phyloP scores from a whole-genome alignment of 2,888 invertebrate genomes.

The Toxonevra muliebris region DNA sequence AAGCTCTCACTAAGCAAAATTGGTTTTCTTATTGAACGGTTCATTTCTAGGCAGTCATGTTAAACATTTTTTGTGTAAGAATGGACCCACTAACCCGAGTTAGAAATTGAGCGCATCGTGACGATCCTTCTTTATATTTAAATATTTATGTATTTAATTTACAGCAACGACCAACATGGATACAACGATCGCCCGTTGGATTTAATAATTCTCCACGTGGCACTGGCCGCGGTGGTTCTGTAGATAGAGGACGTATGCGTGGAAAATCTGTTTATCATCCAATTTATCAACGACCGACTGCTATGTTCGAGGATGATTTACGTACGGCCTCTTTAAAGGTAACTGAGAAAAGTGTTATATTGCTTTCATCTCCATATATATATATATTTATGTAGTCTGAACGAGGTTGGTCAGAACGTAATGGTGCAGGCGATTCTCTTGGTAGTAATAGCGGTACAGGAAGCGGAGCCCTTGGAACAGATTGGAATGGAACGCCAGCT shows the following conservation, averaged over 20 bases:
- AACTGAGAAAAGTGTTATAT: conserved; percentile 1
- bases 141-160: conserved; percentile 11
- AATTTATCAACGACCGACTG: conserved; percentile 57
- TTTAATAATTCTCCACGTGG: conserved; percentile 58
- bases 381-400: conserved; percentile 47
- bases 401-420: conserved; percentile 61
- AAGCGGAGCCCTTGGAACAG: conserved; percentile 33
- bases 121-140: no score
- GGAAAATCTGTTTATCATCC: conserved; percentile 60
- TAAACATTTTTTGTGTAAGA: no score
- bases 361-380: not conserved
- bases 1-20: no score
- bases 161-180: conserved; percentile 64
- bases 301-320: conserved; percentile 59
- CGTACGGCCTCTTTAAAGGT: conserved; percentile 49
- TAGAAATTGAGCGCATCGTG: no score
- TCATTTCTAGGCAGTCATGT: no score
- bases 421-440: conserved; percentile 52
- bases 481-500: conserved; percentile 60
- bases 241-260: conserved; percentile 65
- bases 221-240: conserved; percentile 67
- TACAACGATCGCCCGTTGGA: conserved; percentile 62
- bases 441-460: conserved; percentile 24
- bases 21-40: no score
- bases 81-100: no score